These are phyloP conservation scores for Hesperophylax magnus DNA, from an alignment of 1,140 invertebrate genomes.

Conservation along the genomic window DNA sequence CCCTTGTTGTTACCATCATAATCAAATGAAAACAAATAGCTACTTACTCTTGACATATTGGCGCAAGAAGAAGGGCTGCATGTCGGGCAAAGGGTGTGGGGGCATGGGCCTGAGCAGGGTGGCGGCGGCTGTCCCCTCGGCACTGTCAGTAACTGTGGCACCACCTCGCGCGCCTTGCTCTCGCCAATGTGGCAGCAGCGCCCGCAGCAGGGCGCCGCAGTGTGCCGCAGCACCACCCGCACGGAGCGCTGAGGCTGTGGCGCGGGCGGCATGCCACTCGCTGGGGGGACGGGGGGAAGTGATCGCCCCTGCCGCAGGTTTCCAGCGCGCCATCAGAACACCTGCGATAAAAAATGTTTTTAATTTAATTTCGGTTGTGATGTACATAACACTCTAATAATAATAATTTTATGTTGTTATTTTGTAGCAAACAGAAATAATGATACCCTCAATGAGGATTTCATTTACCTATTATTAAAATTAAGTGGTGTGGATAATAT, in stretches of 20 bases:
- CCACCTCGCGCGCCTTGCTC: conserved; percentile 36
- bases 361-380: background rate
- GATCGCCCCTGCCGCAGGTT: conserved; percentile 64
- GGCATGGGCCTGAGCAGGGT: conserved; percentile 85
- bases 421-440: no score
- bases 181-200: conserved; percentile 86
- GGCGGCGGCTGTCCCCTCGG: background rate
- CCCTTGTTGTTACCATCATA: no score
- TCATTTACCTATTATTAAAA: no score
- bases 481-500: no score
- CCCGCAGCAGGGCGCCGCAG: conserved; percentile 85
- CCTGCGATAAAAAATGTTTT: conserved; percentile 64
- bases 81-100: conserved; percentile 87
- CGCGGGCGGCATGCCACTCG: conserved; percentile 86
- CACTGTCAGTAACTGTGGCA: conserved; percentile 61
- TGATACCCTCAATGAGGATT: no score
- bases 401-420: no score
- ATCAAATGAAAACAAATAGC: no score
- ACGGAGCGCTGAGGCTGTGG: conserved; percentile 83
- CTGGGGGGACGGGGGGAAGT: conserved; percentile 57
- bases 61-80: conserved; percentile 95
- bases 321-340: conserved; percentile 85
- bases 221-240: conserved; percentile 86
- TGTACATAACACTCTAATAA: no score
- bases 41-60: conserved; percentile 87